Percentiles rank a stretch among this genome's conserved stretches.
These are phyloP conservation scores for Trichoplusia ni DNA, from an alignment of 1,140 invertebrate species.

Conservation along the genomic window DNA sequence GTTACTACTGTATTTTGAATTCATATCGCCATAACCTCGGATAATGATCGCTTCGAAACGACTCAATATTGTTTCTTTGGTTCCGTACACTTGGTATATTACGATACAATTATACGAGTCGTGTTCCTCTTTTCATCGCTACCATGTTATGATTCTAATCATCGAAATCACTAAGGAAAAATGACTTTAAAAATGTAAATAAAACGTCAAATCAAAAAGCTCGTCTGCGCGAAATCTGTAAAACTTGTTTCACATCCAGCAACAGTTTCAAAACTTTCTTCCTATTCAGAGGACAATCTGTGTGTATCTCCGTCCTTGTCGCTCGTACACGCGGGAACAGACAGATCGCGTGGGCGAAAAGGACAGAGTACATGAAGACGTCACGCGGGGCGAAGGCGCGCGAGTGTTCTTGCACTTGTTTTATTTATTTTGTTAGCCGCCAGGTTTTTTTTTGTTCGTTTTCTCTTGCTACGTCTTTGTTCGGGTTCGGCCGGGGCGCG, in stretches of 20 bases:
- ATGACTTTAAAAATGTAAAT: constrained; percentile 46
- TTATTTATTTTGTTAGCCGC: constrained; percentile 75
- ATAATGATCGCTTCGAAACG: not conserved
- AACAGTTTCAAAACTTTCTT: constrained; percentile 78
- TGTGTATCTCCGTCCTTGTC: constrained; percentile 53
- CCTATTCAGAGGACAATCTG: constrained; percentile 59
- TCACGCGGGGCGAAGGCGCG: constrained; percentile 72
- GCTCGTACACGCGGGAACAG: constrained; percentile 29
- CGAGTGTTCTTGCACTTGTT: constrained; percentile 77
- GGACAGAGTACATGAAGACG: constrained; percentile 75
- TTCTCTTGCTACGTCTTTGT: constrained; percentile 78
- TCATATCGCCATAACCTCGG: not conserved
- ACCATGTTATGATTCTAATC: not conserved
- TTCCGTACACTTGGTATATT: no score
- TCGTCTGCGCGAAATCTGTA: constrained; percentile 74
- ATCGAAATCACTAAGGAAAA: constrained; percentile 2
- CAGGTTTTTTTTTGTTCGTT: constrained; percentile 65
- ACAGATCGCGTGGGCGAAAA: constrained; percentile 53
- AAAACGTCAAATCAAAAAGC: constrained; percentile 69
- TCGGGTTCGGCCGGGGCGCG: constrained; percentile 58
- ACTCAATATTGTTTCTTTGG: not conserved
- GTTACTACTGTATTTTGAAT: not conserved
- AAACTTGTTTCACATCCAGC: constrained; percentile 75
- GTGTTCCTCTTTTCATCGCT: not conserved
- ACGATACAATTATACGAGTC: no score